Percentiles rank a stretch among this genome's conserved stretches.
Evolutionary conservation across 2,888 invertebrate species (phyloP).

Genomic region (Philereme transversata): DNA sequence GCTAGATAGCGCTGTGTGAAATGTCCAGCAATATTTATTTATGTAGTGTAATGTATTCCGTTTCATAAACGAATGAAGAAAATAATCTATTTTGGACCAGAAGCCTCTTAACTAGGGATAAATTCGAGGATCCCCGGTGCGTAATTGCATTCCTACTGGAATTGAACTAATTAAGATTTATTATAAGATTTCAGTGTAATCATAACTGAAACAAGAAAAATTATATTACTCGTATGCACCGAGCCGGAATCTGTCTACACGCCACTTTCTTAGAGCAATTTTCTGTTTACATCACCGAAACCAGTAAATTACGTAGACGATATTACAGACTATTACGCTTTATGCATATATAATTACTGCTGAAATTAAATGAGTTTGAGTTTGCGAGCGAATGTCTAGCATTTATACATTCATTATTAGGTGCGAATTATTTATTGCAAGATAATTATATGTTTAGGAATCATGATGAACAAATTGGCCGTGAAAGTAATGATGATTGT

Average conservation of each 20-base stretch:
- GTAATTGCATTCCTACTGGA: no score
- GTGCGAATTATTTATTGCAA: constrained; percentile 6
- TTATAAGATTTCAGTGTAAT: no score
- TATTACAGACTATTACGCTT: constrained; percentile 25
- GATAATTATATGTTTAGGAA: constrained; percentile 1
- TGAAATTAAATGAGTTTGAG: constrained; percentile 14
- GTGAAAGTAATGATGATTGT: constrained; percentile 18
- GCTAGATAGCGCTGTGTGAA: no score
- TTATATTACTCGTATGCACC: not conserved
- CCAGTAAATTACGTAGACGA: constrained; percentile 18
- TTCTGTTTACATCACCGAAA: constrained; percentile 10
- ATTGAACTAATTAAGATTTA: no score
- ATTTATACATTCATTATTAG: constrained; percentile 9
- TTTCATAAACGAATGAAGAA: no score
- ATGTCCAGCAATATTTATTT: no score
- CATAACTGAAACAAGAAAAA: no score
- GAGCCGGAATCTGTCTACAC: constrained; percentile 1
- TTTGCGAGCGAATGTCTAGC: not conserved
- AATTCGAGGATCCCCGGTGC: no score
- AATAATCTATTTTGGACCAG: no score
- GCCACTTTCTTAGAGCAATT: constrained; percentile 16
- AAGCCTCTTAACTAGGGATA: no score
- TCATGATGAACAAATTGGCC: constrained; percentile 8
- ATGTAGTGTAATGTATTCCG: no score
- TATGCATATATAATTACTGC: constrained; percentile 21